Evolutionary conservation across 2,888 invertebrate species (phyloP).

Genomic region (Leucophenga montana): DNA sequence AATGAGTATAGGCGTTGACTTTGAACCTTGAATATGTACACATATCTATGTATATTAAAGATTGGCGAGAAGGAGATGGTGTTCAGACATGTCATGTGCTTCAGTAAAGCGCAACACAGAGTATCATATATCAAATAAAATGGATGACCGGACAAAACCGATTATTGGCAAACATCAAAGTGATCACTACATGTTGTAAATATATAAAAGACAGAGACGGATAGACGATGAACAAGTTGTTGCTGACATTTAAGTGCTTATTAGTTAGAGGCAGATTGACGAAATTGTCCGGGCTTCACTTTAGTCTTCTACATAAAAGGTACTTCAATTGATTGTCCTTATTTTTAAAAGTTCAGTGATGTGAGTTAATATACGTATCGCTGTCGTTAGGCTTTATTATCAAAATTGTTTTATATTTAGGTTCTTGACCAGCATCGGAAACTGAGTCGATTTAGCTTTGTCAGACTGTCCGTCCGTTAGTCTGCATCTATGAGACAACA

Average conservation of each 20-base stretch:
- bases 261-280: conserved; percentile 5
- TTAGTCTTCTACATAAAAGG: neutral
- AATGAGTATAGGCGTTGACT: neutral
- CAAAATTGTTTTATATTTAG: no score
- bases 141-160: conserved; percentile 62
- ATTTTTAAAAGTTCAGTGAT: no score
- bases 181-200: neutral
- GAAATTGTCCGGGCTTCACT: conserved; percentile 20
- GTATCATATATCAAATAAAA: conserved; percentile 64
- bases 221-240: conserved; percentile 36
- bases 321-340: no score
- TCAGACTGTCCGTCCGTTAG: no score
- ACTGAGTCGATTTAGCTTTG: no score
- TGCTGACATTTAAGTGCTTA: conserved; percentile 37
- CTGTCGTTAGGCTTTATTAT: no score
- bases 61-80: neutral
- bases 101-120: neutral
- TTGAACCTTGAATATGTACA: neutral
- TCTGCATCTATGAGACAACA: no score
- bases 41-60: no score
- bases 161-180: conserved; percentile 61
- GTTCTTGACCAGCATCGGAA: no score
- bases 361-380: no score
- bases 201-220: neutral
- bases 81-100: neutral